Evolutionary conservation across 1,140 invertebrate genomes (phyloP).

Genomic region (Geopemphigus sp.): DNA sequence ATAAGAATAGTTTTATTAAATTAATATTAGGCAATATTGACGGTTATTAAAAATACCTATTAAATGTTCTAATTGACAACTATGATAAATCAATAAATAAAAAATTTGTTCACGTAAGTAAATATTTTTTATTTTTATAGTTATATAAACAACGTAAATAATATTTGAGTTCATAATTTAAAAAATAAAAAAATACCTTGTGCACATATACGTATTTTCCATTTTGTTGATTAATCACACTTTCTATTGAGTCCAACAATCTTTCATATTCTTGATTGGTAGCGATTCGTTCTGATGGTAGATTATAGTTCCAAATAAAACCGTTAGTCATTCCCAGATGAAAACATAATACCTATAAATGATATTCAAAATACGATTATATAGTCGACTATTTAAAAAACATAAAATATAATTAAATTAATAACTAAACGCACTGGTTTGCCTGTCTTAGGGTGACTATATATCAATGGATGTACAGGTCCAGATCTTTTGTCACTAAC

Average conservation of each 20-base stretch:
- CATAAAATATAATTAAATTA: slow-evolving; percentile 25
- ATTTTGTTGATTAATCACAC: slow-evolving; percentile 58
- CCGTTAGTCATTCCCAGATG: slow-evolving; percentile 59
- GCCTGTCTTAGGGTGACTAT: slow-evolving; percentile 54
- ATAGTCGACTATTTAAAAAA: not conserved
- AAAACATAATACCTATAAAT: slow-evolving; percentile 58
- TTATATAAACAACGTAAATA: too few species aligned
- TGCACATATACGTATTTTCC: slow-evolving; percentile 57
- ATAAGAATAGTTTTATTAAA: too few species aligned
- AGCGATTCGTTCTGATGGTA: slow-evolving; percentile 54
- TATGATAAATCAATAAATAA: too few species aligned
- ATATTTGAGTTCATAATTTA: too few species aligned
- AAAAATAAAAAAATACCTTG: slow-evolving; percentile 54
- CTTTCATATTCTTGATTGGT: slow-evolving; percentile 55
- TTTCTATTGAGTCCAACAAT: slow-evolving; percentile 57
- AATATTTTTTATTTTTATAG: too few species aligned
- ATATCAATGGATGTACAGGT: slow-evolving; percentile 58
- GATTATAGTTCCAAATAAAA: slow-evolving; percentile 57
- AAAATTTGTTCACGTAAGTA: too few species aligned
- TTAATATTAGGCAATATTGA: too few species aligned
- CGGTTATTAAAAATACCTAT: too few species aligned
- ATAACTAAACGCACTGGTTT: slow-evolving; percentile 51
- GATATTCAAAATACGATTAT: not conserved
- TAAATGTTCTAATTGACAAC: too few species aligned
- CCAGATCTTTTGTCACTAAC: slow-evolving; percentile 55